Base-by-base conservation (phyloP, 1,140 invertebrate genomes). In the Drosophila lacertosa region DNA sequence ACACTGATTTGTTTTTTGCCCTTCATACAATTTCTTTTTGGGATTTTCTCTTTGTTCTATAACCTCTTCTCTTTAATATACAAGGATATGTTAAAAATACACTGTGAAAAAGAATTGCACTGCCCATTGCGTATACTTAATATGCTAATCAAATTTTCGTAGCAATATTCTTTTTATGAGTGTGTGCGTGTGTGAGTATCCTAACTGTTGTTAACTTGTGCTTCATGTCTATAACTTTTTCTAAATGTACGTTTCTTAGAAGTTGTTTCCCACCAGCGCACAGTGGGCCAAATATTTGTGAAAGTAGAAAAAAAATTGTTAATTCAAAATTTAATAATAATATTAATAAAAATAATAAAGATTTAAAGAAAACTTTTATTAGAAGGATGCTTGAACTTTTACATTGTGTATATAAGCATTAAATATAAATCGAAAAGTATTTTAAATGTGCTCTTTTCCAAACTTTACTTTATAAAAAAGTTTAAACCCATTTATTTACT, bases 91-190 rank as follows among this genome's bases (percentile, higher is more conserved):
- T 11, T 4, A 47, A 24, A 20, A 15, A 50, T 29, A 40, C 29
- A 37, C 18, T 24, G 24, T 55, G 24, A 3, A 15, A 66, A 79
- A 65, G 50, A 54, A 59, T 39, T 63, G 48, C 42, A 63, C 42
- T 53, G 57, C 5, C 65, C 53, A 48, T 16, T 68, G 50, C 77
- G 60, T 76, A 80, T 75, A 75, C 77, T 74, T 71, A 81, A 80
- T 76, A 81, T 80, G 77, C 72, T 78, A 78, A 82, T 74, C 37
- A 78, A 83, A 59, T 77, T 67, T 63, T 1, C 22, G 20, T 29
- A 40, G 39, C n/a, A 35, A 29, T 20, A 29, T 47, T 33, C 18
- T 10, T 11, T 29, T 6, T 15, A 20, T 37, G 24, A 20, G 15
- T 47, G 24, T 29, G 39, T 39, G 42, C 7, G 47, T 51, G 26